phyloP scores from a whole-genome alignment of 35 echinoderm and acorn worm species.

The Acanthaster planci region DNA sequence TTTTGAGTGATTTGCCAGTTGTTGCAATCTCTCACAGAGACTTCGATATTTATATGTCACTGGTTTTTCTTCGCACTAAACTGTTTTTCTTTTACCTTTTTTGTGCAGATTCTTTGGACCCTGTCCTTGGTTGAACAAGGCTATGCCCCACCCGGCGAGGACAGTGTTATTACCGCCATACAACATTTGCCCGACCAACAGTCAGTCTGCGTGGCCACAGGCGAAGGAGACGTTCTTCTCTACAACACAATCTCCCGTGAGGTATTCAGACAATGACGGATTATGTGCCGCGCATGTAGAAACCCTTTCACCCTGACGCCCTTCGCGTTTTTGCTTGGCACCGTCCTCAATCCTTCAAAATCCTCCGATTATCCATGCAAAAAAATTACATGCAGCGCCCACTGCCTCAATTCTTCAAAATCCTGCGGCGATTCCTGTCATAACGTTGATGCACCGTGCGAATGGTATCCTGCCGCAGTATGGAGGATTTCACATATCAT shows the following conservation, averaged over 20 bases:
- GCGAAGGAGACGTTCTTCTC: conserved; percentile 79
- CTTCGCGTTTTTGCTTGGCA: no score
- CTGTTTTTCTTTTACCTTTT: background rate
- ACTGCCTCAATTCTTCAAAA: no score
- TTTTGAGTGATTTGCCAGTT: background rate
- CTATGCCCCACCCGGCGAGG: conserved; percentile 31
- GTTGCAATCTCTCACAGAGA: background rate
- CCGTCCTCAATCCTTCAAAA: no score
- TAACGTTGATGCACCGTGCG: no score
- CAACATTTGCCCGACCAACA: conserved; percentile 84
- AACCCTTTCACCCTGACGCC: no score
- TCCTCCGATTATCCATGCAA: no score
- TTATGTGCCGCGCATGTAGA: no score
- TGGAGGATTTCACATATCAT: no score
- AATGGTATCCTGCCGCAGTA: no score
- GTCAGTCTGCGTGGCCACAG: conserved; percentile 76
- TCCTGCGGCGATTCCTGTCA: no score
- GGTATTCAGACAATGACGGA: conserved; percentile 32
- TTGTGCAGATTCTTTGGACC: conserved; percentile 45
- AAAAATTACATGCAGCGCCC: no score
- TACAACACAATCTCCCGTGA: conserved; percentile 69
- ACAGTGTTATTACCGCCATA: conserved; percentile 48
- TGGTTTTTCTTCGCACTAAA: background rate
- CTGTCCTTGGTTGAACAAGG: conserved; percentile 51
- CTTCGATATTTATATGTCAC: background rate